These are phyloP conservation scores for Anas georgica DNA, from an alignment of 2,797 vertebrate species.

Conservation along the genomic window DNA sequence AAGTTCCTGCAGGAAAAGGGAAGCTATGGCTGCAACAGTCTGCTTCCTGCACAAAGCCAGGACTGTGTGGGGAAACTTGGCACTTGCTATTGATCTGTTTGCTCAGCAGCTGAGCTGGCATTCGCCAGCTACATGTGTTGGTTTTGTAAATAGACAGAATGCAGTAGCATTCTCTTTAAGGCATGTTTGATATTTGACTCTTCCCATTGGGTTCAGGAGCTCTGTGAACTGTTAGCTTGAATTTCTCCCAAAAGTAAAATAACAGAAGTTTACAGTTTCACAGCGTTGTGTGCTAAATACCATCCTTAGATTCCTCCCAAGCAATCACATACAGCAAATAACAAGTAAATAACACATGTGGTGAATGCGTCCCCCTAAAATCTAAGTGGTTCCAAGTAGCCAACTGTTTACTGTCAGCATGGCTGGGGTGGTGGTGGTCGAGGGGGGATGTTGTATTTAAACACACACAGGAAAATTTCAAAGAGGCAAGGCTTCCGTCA, in stretches of 20 bases:
- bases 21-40: constrained; percentile 46
- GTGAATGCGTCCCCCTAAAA: neutral
- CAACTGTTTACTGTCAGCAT: neutral
- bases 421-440: neutral
- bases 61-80: constrained; percentile 51
- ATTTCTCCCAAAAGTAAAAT: neutral
- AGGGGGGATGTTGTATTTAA: neutral
- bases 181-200: constrained; percentile 38
- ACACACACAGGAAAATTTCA: neutral
- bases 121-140: constrained; percentile 26
- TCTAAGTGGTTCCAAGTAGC: neutral
- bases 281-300: neutral
- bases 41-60: constrained; percentile 38
- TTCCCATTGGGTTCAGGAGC: neutral
- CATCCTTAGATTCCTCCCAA: neutral
- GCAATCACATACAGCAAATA: neutral
- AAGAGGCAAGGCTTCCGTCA: neutral
- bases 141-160: constrained; percentile 54
- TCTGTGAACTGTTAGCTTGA: constrained; percentile 21
- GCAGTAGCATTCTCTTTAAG: constrained; percentile 23
- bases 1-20: constrained; percentile 57
- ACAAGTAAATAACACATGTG: neutral
- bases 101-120: constrained; percentile 45
- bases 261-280: constrained; percentile 7
- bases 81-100: constrained; percentile 36